Evolutionary conservation across 2,888 invertebrate genomes (phyloP).

Genomic region (Sipunculus nudus): DNA sequence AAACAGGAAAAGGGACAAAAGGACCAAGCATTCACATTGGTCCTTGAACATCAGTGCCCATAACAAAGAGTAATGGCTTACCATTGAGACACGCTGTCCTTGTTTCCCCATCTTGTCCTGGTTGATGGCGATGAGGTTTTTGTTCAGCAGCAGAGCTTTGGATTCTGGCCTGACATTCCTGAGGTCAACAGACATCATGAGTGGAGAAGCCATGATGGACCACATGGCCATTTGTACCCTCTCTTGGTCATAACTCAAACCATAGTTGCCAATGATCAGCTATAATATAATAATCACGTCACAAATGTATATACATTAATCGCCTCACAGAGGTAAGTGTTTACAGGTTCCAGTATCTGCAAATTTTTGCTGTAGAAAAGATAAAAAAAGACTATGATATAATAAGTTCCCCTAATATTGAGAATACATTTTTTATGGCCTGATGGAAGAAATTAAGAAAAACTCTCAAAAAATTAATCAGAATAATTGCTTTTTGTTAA

Average conservation of each 20-base stretch:
- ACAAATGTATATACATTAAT: too few species aligned
- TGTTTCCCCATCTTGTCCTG: constrained; percentile 93
- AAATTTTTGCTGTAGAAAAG: not conserved
- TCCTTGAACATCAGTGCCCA: too few species aligned
- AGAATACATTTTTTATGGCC: too few species aligned
- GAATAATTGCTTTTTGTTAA: too few species aligned
- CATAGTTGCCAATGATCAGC: constrained; percentile 94
- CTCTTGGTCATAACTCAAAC: constrained; percentile 91
- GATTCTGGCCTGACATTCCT: constrained; percentile 79
- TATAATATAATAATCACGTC: constrained; percentile 76
- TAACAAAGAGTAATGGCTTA: too few species aligned
- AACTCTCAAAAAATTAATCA: too few species aligned
- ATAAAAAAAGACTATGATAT: not conserved
- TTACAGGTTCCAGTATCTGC: too few species aligned
- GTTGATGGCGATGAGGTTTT: constrained; percentile 90
- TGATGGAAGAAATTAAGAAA: too few species aligned
- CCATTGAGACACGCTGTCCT: constrained; percentile 83
- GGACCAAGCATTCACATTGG: too few species aligned
- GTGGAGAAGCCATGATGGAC: constrained; percentile 93
- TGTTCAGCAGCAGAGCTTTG: constrained; percentile 89
- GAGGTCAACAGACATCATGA: constrained; percentile 97
- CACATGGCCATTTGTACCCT: constrained; percentile 96
- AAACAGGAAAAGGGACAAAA: too few species aligned
- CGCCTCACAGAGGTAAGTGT: too few species aligned
- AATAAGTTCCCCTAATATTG: too few species aligned